These are phyloP conservation scores for Chouioia cunea DNA, from an alignment of 2,888 invertebrate genomes.

Conservation along the genomic window DNA sequence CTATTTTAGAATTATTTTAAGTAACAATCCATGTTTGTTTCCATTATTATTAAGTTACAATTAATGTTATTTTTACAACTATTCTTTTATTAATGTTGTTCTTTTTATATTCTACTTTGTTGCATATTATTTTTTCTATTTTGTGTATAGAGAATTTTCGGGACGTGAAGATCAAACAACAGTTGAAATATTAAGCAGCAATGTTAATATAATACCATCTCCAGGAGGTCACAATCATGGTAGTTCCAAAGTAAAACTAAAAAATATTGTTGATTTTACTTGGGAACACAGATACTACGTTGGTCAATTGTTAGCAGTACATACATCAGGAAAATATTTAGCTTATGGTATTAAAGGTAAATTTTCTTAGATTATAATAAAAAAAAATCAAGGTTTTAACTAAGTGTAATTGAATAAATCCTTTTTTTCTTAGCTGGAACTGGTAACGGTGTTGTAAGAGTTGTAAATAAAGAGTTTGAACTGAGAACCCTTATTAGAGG, in stretches of 20 bases:
- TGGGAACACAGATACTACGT: slow-evolving; percentile 92
- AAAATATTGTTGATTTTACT: slow-evolving; percentile 90
- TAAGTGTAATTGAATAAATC: slow-evolving; percentile 1
- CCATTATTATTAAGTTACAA: too few species aligned
- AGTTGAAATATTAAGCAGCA: slow-evolving; percentile 72
- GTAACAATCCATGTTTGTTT: too few species aligned
- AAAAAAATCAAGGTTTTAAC: slow-evolving; percentile 2
- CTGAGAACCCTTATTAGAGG: slow-evolving; percentile 87
- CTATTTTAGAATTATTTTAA: too few species aligned
- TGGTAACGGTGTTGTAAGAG: slow-evolving; percentile 82
- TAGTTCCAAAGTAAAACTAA: slow-evolving; percentile 90
- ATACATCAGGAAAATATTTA: slow-evolving; percentile 85
- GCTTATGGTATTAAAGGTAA: slow-evolving; percentile 93
- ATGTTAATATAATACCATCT: slow-evolving; percentile 80
- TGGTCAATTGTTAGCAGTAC: slow-evolving; percentile 90
- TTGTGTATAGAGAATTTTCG: slow-evolving; percentile 71
- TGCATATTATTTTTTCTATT: too few species aligned
- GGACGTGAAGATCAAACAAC: slow-evolving; percentile 74
- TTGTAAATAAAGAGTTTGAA: slow-evolving; percentile 83
- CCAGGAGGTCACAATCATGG: slow-evolving; percentile 83
- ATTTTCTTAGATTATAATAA: not conserved
- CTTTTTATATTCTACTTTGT: too few species aligned
- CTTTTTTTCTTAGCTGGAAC: slow-evolving; percentile 54
- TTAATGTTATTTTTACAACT: too few species aligned
- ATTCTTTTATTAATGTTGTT: too few species aligned